Conservation (phyloP, 2,797 vertebrate genomes). For the Dermochelys coriacea region DNA sequence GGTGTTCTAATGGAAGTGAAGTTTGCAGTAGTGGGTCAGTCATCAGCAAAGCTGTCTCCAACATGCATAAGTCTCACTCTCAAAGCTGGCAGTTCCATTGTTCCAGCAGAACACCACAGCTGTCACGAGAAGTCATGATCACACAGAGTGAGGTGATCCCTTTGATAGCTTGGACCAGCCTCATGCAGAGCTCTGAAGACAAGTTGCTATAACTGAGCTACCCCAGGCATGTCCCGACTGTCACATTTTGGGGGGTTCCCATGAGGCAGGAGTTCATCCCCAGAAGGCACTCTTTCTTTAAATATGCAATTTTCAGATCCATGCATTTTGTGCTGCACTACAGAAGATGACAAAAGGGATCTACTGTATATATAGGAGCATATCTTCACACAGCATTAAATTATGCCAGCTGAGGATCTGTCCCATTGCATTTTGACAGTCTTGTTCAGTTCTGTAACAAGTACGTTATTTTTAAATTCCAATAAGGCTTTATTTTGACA, state of each 20-base stretch:
- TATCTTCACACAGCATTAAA: no score
- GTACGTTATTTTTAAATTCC: not conserved
- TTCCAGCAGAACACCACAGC: not conserved
- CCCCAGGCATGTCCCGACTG: not conserved
- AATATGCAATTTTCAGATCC: not conserved
- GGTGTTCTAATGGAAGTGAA: not conserved
- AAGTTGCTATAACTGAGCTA: not conserved
- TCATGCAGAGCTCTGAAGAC: not conserved
- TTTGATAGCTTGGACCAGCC: not conserved
- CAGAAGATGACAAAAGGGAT: no score
- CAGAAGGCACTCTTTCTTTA: not conserved
- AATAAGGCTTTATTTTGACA: not conserved
- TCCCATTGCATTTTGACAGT: not conserved
- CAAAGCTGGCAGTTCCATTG: no score
- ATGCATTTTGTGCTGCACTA: not conserved
- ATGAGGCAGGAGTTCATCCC: no score
- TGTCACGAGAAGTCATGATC: not conserved
- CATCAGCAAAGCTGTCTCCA: not conserved
- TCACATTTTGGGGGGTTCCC: no score
- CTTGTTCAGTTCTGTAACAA: constrained; percentile 17
- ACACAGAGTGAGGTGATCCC: fast-evolving
- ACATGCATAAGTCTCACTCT: not conserved
- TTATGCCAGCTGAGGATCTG: no score
- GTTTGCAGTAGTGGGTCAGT: not conserved
- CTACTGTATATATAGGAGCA: no score